These are phyloP conservation scores for Leucoraja erinaceus DNA, from an alignment of 2,113 vertebrate genomes.

Conservation along the genomic window DNA sequence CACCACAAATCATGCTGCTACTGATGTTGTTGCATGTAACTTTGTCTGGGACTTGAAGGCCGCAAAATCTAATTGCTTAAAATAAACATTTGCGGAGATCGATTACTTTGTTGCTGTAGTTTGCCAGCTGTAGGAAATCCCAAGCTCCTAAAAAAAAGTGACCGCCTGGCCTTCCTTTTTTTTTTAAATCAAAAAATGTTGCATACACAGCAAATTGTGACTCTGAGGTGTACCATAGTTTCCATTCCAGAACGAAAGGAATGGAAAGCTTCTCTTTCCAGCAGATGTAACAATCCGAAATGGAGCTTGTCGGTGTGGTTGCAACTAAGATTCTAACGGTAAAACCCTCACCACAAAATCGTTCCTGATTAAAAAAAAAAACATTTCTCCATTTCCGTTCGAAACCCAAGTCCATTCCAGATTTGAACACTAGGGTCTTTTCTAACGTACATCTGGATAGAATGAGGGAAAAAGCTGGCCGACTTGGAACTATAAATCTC, in stretches of 20 bases:
- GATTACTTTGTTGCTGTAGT: not conserved
- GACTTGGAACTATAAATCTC: not conserved
- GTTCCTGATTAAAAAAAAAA: not conserved
- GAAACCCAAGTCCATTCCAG: not conserved
- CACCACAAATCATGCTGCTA: not conserved
- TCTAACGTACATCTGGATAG: not conserved
- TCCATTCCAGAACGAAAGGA: not conserved
- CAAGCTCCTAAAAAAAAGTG: slow-evolving; percentile 3
- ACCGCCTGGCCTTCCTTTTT: not conserved
- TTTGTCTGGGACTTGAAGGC: not conserved
- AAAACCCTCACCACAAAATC: not conserved
- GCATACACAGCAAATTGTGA: not conserved
- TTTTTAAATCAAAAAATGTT: not conserved
- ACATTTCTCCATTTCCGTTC: not conserved
- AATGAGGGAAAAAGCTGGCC: not conserved
- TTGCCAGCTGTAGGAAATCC: not conserved
- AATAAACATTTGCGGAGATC: slow-evolving; percentile 18
- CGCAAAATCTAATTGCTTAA: slow-evolving; percentile 20
- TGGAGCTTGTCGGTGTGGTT: not conserved
- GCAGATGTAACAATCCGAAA: not conserved
- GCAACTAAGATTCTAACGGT: not conserved
- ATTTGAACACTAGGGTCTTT: not conserved
- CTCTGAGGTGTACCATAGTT: not conserved
- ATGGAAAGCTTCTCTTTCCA: not conserved
- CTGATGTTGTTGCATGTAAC: not conserved